Percentiles rank a stretch among this genome's conserved stretches.
phyloP scores from a whole-genome alignment of 2,888 invertebrate species.

The Hirtodrosophila trivittata region DNA sequence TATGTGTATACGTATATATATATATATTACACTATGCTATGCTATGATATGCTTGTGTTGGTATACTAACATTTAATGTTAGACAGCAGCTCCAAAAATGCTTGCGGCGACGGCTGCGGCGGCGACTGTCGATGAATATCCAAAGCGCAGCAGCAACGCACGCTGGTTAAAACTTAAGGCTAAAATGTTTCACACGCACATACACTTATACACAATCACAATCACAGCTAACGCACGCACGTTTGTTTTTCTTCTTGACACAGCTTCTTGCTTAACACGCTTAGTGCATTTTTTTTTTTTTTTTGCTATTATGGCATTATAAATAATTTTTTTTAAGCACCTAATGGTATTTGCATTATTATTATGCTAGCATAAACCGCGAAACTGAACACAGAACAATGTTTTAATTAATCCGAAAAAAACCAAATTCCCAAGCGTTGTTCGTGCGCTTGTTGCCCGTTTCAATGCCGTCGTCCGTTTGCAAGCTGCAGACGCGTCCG shows the following conservation, averaged over 20 bases:
- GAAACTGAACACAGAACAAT: conserved; percentile 47
- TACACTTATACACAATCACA: conserved; percentile 27
- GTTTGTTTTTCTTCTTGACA: conserved; percentile 37
- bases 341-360: conserved; percentile 45
- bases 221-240: conserved; percentile 53
- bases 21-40: conserved; percentile 27
- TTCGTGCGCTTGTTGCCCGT: conserved; percentile 55
- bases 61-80: conserved; percentile 74
- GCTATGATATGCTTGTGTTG: conserved; percentile 51
- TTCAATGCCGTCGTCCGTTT: conserved; percentile 56
- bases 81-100: conserved; percentile 60
- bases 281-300: conserved; percentile 45
- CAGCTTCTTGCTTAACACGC: conserved; percentile 18
- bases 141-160: conserved; percentile 57
- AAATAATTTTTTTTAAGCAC: conserved; percentile 22
- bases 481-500: conserved; percentile 79
- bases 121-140: conserved; percentile 33
- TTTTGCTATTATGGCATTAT: conserved; percentile 29
- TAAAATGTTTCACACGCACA: conserved; percentile 70
- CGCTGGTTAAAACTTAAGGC: conserved; percentile 46
- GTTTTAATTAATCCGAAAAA: conserved; percentile 58
- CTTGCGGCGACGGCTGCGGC: conserved; percentile 19
- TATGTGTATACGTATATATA: conserved; percentile 20
- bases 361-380: conserved; percentile 30
- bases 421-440: conserved; percentile 60